These are phyloP conservation scores for Lasaia peninsularis DNA, from an alignment of 1,140 invertebrate species.

Conservation along the genomic window DNA sequence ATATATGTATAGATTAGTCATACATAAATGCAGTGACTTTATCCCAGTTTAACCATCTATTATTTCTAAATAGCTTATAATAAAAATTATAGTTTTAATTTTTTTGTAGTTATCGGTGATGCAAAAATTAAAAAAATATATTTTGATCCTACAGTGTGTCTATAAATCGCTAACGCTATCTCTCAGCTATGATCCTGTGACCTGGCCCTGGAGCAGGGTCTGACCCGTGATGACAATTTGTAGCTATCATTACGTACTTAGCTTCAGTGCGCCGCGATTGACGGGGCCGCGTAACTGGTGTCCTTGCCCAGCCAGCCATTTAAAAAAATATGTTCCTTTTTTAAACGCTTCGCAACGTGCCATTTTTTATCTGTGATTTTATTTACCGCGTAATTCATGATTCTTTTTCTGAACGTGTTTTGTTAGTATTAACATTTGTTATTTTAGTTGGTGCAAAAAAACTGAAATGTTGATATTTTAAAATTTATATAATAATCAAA, in stretches of 20 bases:
- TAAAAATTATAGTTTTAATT: too few species aligned
- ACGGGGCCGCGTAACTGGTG: constrained; percentile 43
- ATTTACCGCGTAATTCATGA: constrained; percentile 1
- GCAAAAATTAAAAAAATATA: too few species aligned
- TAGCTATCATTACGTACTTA: constrained; percentile 64
- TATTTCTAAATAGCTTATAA: too few species aligned
- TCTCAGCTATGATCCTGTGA: constrained; percentile 38
- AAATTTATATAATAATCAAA: background rate
- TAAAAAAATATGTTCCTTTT: constrained; percentile 13
- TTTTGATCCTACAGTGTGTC: background rate
- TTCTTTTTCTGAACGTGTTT: background rate
- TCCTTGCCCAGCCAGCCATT: constrained; percentile 29
- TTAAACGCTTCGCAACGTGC: background rate
- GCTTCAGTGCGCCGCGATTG: constrained; percentile 55
- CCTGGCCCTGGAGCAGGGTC: constrained; percentile 46
- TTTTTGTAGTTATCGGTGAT: too few species aligned
- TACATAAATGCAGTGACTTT: too few species aligned
- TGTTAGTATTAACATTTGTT: background rate
- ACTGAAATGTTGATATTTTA: background rate
- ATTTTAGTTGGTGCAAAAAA: too few species aligned
- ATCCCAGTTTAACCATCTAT: too few species aligned
- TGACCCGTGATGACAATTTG: constrained; percentile 70
- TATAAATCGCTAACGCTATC: constrained; percentile 20
- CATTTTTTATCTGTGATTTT: constrained; percentile 4
- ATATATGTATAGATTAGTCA: too few species aligned